Evolutionary conservation across 64 coral and sea anemone genomes (phyloP).

Genomic region (Dendronephthya gigantea): DNA sequence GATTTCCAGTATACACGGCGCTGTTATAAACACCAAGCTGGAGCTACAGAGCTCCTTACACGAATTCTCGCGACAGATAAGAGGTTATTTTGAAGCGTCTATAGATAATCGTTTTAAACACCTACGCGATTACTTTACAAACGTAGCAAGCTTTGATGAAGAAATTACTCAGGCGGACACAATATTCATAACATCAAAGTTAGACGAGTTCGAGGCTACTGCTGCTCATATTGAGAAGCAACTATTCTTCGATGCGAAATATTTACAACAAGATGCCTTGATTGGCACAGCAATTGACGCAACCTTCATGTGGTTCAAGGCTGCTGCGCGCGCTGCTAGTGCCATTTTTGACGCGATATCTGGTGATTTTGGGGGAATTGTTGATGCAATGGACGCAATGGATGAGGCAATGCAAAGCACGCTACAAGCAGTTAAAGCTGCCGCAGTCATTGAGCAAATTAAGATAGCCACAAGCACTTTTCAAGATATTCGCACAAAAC

Average conservation of each 20-base stretch:
- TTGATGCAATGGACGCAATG: slow-evolving; percentile 16
- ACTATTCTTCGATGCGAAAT: slow-evolving; percentile 14
- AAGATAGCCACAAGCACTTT: background rate
- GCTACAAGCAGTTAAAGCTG: slow-evolving; percentile 22
- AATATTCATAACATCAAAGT: slow-evolving; percentile 29
- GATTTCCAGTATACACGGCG: slow-evolving; percentile 37
- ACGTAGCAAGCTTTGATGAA: slow-evolving; percentile 22
- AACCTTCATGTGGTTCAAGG: slow-evolving; percentile 38
- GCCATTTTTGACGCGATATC: background rate
- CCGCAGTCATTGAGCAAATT: slow-evolving; percentile 4
- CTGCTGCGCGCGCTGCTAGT: slow-evolving; percentile 8
- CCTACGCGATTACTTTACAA: slow-evolving; percentile 19
- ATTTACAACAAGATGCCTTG: slow-evolving; percentile 15
- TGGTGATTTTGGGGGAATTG: slow-evolving; percentile 29
- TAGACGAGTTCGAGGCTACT: slow-evolving; percentile 9
- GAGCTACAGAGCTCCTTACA: slow-evolving; percentile 32
- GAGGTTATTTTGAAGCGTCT: slow-evolving; percentile 31
- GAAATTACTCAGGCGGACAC: slow-evolving; percentile 30
- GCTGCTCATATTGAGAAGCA: background rate
- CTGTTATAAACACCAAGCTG: slow-evolving; percentile 33
- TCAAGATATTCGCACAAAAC: background rate
- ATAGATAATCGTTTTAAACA: slow-evolving; percentile 25
- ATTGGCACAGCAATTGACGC: slow-evolving; percentile 18
- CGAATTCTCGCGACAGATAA: slow-evolving; percentile 19
- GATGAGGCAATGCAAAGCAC: background rate